These are phyloP conservation scores for Echinometra lucunter DNA, from an alignment of 53 echinoderm and acorn worm genomes.

Conservation along the genomic window DNA sequence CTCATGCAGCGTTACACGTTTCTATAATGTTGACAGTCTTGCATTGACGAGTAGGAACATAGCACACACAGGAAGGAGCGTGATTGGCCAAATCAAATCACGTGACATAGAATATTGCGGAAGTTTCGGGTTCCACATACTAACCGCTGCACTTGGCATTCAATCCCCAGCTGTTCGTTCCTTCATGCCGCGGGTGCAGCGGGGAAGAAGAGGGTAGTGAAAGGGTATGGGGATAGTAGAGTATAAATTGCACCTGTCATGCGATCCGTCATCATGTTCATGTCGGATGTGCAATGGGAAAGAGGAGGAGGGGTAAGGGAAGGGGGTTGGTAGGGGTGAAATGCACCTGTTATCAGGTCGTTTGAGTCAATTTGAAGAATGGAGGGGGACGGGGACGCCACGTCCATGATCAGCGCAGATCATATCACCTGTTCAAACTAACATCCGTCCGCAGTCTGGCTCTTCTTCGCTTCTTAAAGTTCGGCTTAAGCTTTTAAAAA, in stretches of 20 bases:
- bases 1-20: no score
- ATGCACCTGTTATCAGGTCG: neutral
- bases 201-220: no score
- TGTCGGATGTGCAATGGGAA: no score
- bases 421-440: slow-evolving; percentile 34
- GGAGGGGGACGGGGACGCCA: slow-evolving; percentile 6
- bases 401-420: neutral
- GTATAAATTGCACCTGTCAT: neutral
- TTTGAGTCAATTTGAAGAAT: neutral
- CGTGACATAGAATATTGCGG: neutral
- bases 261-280: no score
- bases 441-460: neutral
- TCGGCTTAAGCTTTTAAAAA: neutral
- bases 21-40: no score
- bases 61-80: neutral
- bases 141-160: neutral
- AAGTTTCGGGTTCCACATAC: neutral
- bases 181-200: neutral
- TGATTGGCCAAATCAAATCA: neutral
- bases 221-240: neutral
- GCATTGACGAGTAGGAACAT: no score
- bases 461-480: neutral
- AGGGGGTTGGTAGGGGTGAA: neutral
- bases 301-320: neutral
- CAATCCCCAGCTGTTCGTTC: neutral